Base-by-base conservation (phyloP, 2,113 vertebrate species). In the Megaceryle torquata region DNA sequence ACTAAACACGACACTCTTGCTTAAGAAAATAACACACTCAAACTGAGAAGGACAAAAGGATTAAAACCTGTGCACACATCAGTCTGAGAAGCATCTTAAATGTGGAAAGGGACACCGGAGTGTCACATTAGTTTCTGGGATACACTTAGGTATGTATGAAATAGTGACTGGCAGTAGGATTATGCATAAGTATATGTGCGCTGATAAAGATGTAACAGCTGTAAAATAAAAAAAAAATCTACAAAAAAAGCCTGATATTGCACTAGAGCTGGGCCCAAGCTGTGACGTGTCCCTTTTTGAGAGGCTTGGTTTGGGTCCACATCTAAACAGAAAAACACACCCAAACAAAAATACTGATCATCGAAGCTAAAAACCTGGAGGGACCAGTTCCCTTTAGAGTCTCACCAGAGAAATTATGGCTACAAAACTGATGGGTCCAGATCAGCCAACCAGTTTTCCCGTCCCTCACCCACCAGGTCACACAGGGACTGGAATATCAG, bases 81-180 rank as follows among this genome's bases (percentile, higher is more conserved):
- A 92, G 65, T 82, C 89, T 95, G 85, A 96, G 78, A 88, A 94
- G 80, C 71, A 57, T 81, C 82, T 89, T 81, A 77, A 72, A 64
- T 64, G 71, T 60, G 60, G 46, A 84, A 88, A 48, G 72, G 81
- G 83, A 91, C 94, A 89, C 89, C 1, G 2, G 65, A 69, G 81
- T 81, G 82, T 64, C 13, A 4, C 82, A 82, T 78, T 91, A 93
- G 77, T 86, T 92, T 61, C 87, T 91, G 92, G 84, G 79, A 88
- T 95, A 96, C 53, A 70, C 43, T 39, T 65, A 37, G 57, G 82
- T 80, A 92, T 0, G 5, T 82, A 88, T 61, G 94, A 79, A 82
- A 74, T 90, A 91, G 82, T 95, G 94, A 81, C 63, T 96, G 95
- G 94, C 91, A 90, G 92, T 65, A 96, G 84, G 75, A 95, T 91